A percentile compares a stretch with the other conserved stretches of the same genome.
phyloP scores from a whole-genome alignment of 2,797 vertebrate genomes.

The Adelosebastes latens region DNA sequence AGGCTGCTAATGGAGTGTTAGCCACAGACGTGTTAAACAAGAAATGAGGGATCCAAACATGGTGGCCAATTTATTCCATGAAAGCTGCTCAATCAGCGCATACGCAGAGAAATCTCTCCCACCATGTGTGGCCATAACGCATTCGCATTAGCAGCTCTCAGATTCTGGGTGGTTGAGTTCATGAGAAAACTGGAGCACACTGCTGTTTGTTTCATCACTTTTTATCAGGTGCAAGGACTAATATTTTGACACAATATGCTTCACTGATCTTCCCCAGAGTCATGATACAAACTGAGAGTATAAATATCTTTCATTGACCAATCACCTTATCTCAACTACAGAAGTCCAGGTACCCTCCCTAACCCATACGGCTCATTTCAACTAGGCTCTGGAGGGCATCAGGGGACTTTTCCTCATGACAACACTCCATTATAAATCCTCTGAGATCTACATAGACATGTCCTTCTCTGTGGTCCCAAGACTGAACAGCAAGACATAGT shows the following conservation, averaged over 20 bases:
- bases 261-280: not conserved
- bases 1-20: constrained; percentile 28
- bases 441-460: not conserved
- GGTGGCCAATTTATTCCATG: constrained; percentile 17
- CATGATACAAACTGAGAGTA: not conserved
- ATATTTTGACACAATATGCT: constrained; percentile 2
- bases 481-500: not conserved
- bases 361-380: not conserved
- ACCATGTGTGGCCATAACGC: not conserved
- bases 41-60: constrained; percentile 9
- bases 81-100: constrained; percentile 14
- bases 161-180: not conserved
- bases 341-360: not conserved
- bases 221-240: not conserved
- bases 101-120: not conserved
- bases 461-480: not conserved
- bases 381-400: not conserved
- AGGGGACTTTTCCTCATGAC: not conserved
- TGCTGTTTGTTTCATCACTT: constrained; percentile 1
- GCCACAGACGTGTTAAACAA: constrained; percentile 15
- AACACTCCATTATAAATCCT: not conserved
- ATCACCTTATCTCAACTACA: not conserved
- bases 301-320: not conserved
- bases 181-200: not conserved
- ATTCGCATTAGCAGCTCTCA: not conserved